phyloP scores from a whole-genome alignment of 2,797 vertebrate species.

The Myotis findleyi region DNA sequence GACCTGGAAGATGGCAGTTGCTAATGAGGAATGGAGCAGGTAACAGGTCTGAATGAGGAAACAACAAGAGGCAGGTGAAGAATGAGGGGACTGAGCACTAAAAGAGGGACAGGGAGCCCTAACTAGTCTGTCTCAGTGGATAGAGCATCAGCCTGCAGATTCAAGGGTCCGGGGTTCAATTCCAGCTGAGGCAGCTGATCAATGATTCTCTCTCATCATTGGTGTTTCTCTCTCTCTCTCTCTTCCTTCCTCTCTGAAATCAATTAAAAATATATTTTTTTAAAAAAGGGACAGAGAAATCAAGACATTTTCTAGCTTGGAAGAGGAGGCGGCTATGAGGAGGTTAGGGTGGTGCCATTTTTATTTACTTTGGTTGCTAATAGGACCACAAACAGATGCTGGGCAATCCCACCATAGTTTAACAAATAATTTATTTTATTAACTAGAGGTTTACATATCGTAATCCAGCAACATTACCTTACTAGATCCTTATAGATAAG shows the following conservation, averaged over 20 bases:
- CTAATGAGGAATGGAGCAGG: background rate
- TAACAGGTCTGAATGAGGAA: background rate
- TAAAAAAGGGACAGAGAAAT: background rate
- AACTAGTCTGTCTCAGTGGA: background rate
- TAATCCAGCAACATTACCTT: constrained; percentile 83
- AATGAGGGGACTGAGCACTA: background rate
- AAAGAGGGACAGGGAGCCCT: background rate
- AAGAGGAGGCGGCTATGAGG: background rate
- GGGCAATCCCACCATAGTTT: background rate
- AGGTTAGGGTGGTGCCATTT: background rate
- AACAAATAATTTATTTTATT: background rate
- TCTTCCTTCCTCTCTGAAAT: background rate
- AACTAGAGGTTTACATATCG: background rate
- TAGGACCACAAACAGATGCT: background rate
- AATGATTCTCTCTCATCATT: background rate
- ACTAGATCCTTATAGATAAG: constrained; percentile 90
- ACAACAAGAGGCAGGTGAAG: background rate
- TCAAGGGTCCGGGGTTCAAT: background rate
- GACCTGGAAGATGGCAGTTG: background rate
- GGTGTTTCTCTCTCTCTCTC: background rate
- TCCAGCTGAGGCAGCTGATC: background rate
- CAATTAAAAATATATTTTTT: background rate
- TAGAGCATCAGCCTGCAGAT: background rate
- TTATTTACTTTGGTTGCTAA: background rate
- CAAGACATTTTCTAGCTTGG: background rate